Conservation (phyloP, 2,888 invertebrate genomes). For the Tetramorium bicarinatum region DNA sequence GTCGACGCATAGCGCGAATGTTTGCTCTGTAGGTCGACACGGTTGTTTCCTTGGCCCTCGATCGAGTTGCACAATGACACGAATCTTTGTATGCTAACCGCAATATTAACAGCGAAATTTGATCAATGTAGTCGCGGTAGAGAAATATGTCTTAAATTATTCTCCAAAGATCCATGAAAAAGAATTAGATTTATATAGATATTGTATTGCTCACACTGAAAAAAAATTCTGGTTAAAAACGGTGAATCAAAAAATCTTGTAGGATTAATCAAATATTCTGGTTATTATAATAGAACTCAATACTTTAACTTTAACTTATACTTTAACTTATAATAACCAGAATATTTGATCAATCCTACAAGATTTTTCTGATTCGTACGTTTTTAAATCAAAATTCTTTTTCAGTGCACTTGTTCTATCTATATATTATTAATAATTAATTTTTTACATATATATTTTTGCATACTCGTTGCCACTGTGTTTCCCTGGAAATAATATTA, state of each 20-base stretch:
- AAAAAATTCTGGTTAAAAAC: too few relatives aligned
- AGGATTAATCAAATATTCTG: too few relatives aligned
- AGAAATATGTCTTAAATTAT: not conserved
- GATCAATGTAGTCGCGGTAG: not conserved
- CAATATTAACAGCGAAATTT: not conserved
- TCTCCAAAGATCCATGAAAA: too few relatives aligned
- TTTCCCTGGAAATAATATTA: not conserved
- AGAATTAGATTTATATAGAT: too few relatives aligned
- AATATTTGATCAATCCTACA: too few relatives aligned
- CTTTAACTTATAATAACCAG: too few relatives aligned
- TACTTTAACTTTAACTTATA: too few relatives aligned
- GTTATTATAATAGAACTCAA: too few relatives aligned
- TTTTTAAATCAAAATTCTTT: too few relatives aligned
- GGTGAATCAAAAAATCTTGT: too few relatives aligned
- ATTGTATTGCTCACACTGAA: too few relatives aligned
- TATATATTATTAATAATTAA: not conserved
- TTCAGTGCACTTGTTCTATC: not conserved
- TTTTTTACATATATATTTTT: not conserved
- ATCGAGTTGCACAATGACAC: not conserved
- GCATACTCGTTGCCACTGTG: not conserved
- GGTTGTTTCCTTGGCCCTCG: conserved; percentile 3
- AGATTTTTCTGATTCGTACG: too few relatives aligned
- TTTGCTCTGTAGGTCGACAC: not conserved
- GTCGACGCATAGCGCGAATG: conserved; percentile 11
- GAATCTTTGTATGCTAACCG: not conserved